phyloP scores from a whole-genome alignment of 92 coral and sea anemone species.

The Epizoanthus ramosus region DNA sequence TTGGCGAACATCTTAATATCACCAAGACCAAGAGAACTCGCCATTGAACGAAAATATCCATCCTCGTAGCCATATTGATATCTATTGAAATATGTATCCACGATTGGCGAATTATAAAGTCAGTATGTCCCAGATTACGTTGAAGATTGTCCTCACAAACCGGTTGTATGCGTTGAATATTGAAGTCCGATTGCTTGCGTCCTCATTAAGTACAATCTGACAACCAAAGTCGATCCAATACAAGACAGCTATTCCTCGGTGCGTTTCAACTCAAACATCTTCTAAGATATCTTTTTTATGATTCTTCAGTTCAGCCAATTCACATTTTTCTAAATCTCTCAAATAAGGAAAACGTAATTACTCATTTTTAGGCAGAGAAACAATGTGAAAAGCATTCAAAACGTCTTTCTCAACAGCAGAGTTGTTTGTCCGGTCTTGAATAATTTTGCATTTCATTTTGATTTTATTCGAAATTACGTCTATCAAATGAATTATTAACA shows the following conservation, averaged over 20 bases:
- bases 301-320: not conserved
- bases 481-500: conserved; percentile 36
- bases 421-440: conserved; percentile 45
- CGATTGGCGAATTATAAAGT: too few species aligned
- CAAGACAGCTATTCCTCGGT: not conserved
- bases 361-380: conserved; percentile 5
- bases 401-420: not conserved
- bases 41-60: not conserved
- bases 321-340: not conserved
- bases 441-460: conserved; percentile 68
- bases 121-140: too few species aligned
- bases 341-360: not conserved
- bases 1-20: conserved; percentile 1
- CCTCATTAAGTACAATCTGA: conserved; percentile 17
- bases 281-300: not conserved
- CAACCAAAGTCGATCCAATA: not conserved
- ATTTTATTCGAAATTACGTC: conserved; percentile 24
- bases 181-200: not conserved
- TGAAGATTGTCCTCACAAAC: too few species aligned
- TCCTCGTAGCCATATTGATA: not conserved
- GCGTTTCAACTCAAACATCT: not conserved
- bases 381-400: not conserved
- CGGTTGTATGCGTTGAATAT: too few species aligned
- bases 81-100: too few species aligned
- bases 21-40: not conserved